Conservation (phyloP, 1,140 invertebrate species). For the Lasioglossum albipes region DNA sequence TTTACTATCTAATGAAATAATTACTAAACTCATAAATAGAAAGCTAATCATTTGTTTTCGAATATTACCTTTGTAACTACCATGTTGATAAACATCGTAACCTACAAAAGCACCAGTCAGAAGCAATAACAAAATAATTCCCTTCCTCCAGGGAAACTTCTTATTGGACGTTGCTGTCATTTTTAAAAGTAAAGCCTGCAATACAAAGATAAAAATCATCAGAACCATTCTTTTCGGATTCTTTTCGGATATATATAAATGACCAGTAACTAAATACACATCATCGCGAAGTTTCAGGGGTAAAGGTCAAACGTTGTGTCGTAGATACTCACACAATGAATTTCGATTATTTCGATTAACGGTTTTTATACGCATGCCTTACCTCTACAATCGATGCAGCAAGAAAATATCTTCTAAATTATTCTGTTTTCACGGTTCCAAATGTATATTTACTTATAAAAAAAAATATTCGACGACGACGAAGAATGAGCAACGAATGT, state of each 20-base stretch:
- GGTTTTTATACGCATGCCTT: background rate
- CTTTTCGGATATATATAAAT: background rate
- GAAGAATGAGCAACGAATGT: constrained; percentile 40
- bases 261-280: background rate
- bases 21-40: background rate
- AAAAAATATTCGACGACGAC: constrained; percentile 39
- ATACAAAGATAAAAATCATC: background rate
- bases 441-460: background rate
- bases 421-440: constrained; percentile 11
- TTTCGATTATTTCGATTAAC: background rate
- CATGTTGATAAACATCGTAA: constrained; percentile 75
- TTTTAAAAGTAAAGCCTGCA: constrained; percentile 73
- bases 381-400: background rate
- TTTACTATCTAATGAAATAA: background rate
- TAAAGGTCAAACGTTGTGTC: constrained; percentile 19
- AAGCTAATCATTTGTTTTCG: background rate
- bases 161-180: constrained; percentile 73
- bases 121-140: constrained; percentile 72
- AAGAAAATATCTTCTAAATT: constrained; percentile 14
- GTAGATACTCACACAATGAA: background rate
- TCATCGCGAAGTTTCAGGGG: background rate
- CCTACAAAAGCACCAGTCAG: constrained; percentile 70
- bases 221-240: background rate
- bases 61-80: constrained; percentile 73
- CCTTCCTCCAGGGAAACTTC: constrained; percentile 75